Percentiles rank a stretch among this genome's conserved stretches.
phyloP scores from a whole-genome alignment of 2,797 vertebrate genomes.

The Spinibarbus caldwelli region DNA sequence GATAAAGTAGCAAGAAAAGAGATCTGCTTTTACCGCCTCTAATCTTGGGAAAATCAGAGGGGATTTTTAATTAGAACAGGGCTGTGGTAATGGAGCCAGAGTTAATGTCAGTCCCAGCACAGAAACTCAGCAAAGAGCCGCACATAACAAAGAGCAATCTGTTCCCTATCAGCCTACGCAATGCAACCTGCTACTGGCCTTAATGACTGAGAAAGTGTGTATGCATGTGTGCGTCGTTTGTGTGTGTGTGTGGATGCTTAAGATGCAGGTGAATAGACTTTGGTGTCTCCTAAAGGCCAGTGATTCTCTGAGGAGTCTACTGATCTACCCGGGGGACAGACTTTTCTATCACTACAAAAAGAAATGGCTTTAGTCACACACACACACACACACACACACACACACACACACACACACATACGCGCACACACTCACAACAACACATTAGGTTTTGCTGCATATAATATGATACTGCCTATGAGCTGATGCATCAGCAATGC shows the following conservation, averaged over 20 bases:
- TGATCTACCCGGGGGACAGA: constrained; percentile 62
- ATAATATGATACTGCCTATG: not conserved
- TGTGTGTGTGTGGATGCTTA: constrained; percentile 21
- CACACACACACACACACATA: too few species aligned
- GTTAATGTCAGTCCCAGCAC: constrained; percentile 72
- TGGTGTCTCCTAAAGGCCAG: constrained; percentile 67
- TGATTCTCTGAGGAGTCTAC: constrained; percentile 64
- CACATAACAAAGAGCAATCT: constrained; percentile 70
- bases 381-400: constrained; percentile 7
- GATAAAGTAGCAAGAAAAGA: constrained; percentile 75
- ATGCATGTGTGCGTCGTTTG: constrained; percentile 52
- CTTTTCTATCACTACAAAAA: constrained; percentile 53
- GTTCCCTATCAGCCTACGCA: constrained; percentile 64
- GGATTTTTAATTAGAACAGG: constrained; percentile 86
- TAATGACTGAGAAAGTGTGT: constrained; percentile 59
- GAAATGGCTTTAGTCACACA: constrained; percentile 28
- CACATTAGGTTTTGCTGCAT: constrained; percentile 1
- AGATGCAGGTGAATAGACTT: constrained; percentile 55
- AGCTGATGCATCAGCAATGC: too few species aligned
- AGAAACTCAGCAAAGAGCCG: constrained; percentile 61
- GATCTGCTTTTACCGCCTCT: constrained; percentile 72
- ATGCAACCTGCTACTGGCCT: constrained; percentile 53
- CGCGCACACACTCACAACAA: not conserved
- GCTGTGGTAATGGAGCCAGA: constrained; percentile 74
- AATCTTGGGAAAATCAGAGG: constrained; percentile 77